Evolutionary conservation across 1,140 invertebrate species (phyloP).

Genomic region (Drosophila mojavensis): DNA sequence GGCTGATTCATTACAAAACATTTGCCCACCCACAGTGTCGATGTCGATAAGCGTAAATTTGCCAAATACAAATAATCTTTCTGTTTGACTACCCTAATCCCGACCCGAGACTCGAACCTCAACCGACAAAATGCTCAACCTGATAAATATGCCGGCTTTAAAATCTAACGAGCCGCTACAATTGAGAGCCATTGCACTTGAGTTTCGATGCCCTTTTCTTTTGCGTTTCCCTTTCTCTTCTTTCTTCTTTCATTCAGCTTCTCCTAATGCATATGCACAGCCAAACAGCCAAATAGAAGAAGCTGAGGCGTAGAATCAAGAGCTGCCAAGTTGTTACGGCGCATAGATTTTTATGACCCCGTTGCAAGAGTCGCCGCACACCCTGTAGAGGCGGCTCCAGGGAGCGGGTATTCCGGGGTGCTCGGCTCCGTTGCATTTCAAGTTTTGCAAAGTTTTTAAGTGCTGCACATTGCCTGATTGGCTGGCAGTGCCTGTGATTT

Average conservation of each 20-base stretch:
- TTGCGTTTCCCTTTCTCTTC: not conserved
- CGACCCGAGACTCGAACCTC: slow-evolving; percentile 64
- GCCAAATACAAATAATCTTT: slow-evolving; percentile 75
- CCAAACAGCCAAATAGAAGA: slow-evolving; percentile 14
- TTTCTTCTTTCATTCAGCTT: not conserved
- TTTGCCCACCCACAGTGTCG: not conserved
- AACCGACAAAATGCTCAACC: slow-evolving; percentile 47
- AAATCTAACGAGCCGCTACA: slow-evolving; percentile 22
- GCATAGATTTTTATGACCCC: slow-evolving; percentile 57
- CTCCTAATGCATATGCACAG: slow-evolving; percentile 29
- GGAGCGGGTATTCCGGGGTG: not conserved
- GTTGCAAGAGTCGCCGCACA: slow-evolving; percentile 31
- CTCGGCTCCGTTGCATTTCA: slow-evolving; percentile 38
- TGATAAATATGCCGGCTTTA: slow-evolving; percentile 52
- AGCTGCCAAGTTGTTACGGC: slow-evolving; percentile 63
- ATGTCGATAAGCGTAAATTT: slow-evolving; percentile 77
- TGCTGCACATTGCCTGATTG: slow-evolving; percentile 71
- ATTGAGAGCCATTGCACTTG: slow-evolving; percentile 11
- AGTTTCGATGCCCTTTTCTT: not conserved
- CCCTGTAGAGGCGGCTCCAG: slow-evolving; percentile 10
- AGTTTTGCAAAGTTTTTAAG: slow-evolving; percentile 69
- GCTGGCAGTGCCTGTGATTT: slow-evolving; percentile 63
- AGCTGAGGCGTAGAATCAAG: slow-evolving; percentile 11
- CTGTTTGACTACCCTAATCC: slow-evolving; percentile 48
- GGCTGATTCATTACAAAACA: slow-evolving; percentile 59